phyloP scores from a whole-genome alignment of 2,888 invertebrate genomes.

The Drosophila bunnanda region DNA sequence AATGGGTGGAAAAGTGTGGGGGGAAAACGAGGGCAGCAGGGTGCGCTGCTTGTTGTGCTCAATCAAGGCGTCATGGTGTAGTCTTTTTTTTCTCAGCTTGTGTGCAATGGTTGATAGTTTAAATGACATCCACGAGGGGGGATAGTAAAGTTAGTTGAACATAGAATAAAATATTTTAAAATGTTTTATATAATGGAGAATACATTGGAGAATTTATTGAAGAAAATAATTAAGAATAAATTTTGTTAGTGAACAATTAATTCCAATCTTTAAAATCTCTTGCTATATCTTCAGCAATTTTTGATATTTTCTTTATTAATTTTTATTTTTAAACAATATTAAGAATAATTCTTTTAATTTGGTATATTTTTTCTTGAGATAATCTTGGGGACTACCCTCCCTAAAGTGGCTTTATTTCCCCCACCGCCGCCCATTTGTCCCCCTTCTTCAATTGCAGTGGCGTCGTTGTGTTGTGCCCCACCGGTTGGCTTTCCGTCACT shows the following conservation, averaged over 20 bases:
- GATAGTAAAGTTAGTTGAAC: background rate
- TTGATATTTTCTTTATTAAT: background rate
- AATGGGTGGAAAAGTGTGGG: background rate
- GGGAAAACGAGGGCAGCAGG: background rate
- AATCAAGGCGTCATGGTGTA: conserved; percentile 26
- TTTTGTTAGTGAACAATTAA: too few species aligned
- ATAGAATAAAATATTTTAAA: too few species aligned
- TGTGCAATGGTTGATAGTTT: conserved; percentile 19
- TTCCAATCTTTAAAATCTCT: too few species aligned
- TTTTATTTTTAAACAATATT: too few species aligned
- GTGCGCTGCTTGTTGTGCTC: conserved; percentile 12
- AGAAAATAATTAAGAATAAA: too few species aligned
- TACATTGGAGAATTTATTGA: too few species aligned
- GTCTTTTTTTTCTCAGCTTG: background rate
- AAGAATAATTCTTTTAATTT: background rate
- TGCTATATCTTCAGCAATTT: too few species aligned
- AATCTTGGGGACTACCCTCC: background rate
- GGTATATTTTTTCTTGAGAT: background rate
- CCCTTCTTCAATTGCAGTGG: conserved; percentile 20
- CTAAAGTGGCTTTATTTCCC: background rate
- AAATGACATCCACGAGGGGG: conserved; percentile 15
- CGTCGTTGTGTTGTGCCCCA: conserved; percentile 12
- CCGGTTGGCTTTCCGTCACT: conserved; percentile 33
- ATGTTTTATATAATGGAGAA: too few species aligned
- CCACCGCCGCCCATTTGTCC: background rate